A percentile compares a stretch with the other conserved stretches of the same genome.
phyloP scores from a whole-genome alignment of 2,888 invertebrate genomes.

The Dynastes maya region DNA sequence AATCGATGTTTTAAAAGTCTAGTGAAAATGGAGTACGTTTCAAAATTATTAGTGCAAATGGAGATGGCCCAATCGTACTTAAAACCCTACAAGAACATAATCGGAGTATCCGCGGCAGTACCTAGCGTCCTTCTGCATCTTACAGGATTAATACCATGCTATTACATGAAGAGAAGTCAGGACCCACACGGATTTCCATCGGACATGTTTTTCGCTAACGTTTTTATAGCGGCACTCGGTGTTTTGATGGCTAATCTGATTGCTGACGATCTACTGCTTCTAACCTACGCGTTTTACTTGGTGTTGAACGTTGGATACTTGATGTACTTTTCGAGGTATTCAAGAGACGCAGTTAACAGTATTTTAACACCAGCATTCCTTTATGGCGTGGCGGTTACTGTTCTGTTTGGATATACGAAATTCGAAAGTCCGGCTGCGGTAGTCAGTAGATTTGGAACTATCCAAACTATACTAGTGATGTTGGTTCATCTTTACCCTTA shows the following conservation, averaged over 20 bases:
- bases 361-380: slow-evolving; percentile 8
- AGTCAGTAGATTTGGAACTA: slow-evolving; percentile 23
- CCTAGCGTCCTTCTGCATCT: slow-evolving; percentile 27
- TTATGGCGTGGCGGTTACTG: neutral
- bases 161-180: slow-evolving; percentile 17
- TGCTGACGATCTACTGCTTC: slow-evolving; percentile 1
- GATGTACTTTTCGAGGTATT: neutral
- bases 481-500: slow-evolving; percentile 32
- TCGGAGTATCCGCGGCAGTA: slow-evolving; percentile 25
- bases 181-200: slow-evolving; percentile 30
- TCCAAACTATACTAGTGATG: slow-evolving; percentile 38
- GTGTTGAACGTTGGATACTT: neutral
- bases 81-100: slow-evolving; percentile 3
- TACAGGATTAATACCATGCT: slow-evolving; percentile 35
- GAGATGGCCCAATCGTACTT: slow-evolving; percentile 3
- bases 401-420: slow-evolving; percentile 4
- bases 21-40: slow-evolving; percentile 21
- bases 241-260: slow-evolving; percentile 29
- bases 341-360: neutral
- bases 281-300: slow-evolving; percentile 6
- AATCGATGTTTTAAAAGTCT: neutral
- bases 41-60: slow-evolving; percentile 41
- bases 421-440: slow-evolving; percentile 7
- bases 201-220: slow-evolving; percentile 39
- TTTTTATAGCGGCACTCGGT: slow-evolving; percentile 30